A percentile compares a stretch with the other conserved stretches of the same genome.
These are phyloP conservation scores for Aromia moschata DNA, from an alignment of 2,888 invertebrate genomes.

Conservation along the genomic window DNA sequence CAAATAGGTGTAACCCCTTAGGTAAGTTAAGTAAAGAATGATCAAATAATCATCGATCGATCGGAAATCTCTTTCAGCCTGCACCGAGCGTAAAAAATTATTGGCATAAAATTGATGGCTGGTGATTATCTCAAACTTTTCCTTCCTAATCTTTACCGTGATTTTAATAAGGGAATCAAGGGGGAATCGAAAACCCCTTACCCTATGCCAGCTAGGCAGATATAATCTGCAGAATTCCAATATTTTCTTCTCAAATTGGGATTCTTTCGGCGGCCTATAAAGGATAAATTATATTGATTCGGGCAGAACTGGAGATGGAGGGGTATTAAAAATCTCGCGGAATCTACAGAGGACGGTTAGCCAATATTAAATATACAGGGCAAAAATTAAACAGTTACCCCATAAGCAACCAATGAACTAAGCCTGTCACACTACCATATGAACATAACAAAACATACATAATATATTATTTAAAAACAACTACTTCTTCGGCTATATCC, in stretches of 20 bases:
- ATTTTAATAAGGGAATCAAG: constrained; percentile 8
- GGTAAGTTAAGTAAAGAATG: too few species aligned
- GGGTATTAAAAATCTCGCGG: constrained; percentile 4
- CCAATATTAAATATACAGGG: too few species aligned
- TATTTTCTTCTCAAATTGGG: constrained; percentile 25
- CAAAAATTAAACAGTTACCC: too few species aligned
- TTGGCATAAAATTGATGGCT: constrained; percentile 1
- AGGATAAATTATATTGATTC: constrained; percentile 14
- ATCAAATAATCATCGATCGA: too few species aligned
- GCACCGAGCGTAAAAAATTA: background rate
- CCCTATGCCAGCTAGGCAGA: constrained; percentile 7
- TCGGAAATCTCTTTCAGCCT: background rate
- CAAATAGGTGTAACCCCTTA: too few species aligned
- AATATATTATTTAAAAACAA: too few species aligned
- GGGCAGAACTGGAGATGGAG: background rate
- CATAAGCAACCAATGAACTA: too few species aligned
- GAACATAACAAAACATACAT: too few species aligned
- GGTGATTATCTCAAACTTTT: background rate
- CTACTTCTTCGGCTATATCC: too few species aligned
- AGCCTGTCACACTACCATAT: too few species aligned
- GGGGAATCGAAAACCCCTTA: constrained; percentile 4
- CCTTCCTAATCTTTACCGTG: constrained; percentile 7
- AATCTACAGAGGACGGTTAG: too few species aligned
- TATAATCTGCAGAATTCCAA: constrained; percentile 20
- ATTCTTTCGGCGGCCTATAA: constrained; percentile 22